These are phyloP conservation scores for Crenichthys baileyi DNA, from an alignment of 2,797 vertebrate species.

Conservation along the genomic window DNA sequence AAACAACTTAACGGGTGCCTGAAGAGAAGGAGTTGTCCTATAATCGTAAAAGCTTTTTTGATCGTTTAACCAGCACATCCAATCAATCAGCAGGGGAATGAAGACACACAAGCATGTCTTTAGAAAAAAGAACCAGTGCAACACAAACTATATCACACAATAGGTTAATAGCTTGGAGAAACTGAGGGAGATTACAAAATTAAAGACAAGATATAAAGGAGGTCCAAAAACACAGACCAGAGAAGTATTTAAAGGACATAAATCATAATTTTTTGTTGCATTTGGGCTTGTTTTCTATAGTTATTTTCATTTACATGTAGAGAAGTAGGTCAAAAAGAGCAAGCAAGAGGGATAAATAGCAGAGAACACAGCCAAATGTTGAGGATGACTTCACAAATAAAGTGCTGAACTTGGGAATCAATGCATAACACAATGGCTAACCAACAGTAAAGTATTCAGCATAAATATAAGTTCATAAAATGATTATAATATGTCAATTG, in stretches of 20 bases:
- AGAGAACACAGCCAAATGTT: background rate
- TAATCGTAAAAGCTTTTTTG: conserved; percentile 77
- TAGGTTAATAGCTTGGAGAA: conserved; percentile 54
- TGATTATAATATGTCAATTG: background rate
- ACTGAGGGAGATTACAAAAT: conserved; percentile 29
- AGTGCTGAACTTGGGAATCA: background rate
- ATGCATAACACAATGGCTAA: background rate
- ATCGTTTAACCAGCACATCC: conserved; percentile 68
- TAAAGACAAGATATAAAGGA: conserved; percentile 39
- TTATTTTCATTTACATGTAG: background rate
- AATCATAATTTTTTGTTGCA: background rate
- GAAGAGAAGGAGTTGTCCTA: conserved; percentile 66
- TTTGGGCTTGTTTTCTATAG: background rate
- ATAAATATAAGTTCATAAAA: background rate
- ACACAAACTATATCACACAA: conserved; percentile 27
- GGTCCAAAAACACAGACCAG: conserved; percentile 2
- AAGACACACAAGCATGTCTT: conserved; percentile 30
- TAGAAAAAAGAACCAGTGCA: conserved; percentile 19
- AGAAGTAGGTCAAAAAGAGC: background rate
- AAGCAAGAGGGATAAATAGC: background rate
- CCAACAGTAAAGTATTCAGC: background rate
- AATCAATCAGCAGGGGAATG: conserved; percentile 69
- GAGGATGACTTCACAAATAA: background rate
- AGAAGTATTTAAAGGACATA: conserved; percentile 8
- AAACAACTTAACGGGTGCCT: conserved; percentile 71